Conservation (phyloP, 2,888 invertebrate species). For the Magallana nippona region DNA sequence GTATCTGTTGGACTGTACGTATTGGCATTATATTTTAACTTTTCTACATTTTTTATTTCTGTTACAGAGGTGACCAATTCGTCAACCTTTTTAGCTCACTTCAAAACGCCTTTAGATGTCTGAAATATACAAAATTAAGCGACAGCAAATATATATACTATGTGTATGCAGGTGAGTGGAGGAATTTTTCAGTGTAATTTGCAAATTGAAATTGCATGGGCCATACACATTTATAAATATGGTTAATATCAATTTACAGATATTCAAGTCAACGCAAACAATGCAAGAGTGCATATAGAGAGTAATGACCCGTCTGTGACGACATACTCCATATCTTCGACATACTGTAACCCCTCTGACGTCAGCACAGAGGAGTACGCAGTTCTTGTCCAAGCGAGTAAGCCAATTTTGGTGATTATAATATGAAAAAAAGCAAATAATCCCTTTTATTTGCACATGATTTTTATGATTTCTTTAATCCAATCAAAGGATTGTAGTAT, state of each 20-base stretch:
- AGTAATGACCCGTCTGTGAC: slow-evolving; percentile 42
- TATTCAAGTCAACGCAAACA: slow-evolving; percentile 42
- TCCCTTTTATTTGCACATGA: too few species aligned
- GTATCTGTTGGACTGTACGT: neutral
- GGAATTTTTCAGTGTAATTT: neutral
- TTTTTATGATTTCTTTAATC: too few species aligned
- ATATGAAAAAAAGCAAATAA: too few species aligned
- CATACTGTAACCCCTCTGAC: slow-evolving; percentile 43
- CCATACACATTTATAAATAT: too few species aligned
- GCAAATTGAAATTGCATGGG: too few species aligned
- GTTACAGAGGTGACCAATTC: slow-evolving; percentile 43
- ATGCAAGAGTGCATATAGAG: slow-evolving; percentile 44
- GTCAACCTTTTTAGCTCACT: slow-evolving; percentile 41
- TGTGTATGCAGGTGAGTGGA: slow-evolving; percentile 45
- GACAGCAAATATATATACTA: slow-evolving; percentile 46
- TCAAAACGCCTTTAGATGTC: slow-evolving; percentile 48
- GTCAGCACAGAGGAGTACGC: slow-evolving; percentile 45
- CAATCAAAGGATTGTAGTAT: too few species aligned
- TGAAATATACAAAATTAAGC: slow-evolving; percentile 43
- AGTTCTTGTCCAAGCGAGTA: slow-evolving; percentile 42
- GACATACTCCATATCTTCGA: neutral
- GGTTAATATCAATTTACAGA: slow-evolving; percentile 9
- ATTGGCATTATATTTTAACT: neutral
- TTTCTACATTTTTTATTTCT: neutral
- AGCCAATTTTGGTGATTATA: neutral